Evolutionary conservation across 2,888 invertebrate species (phyloP).

Genomic region (Meliscaeva auricollis): DNA sequence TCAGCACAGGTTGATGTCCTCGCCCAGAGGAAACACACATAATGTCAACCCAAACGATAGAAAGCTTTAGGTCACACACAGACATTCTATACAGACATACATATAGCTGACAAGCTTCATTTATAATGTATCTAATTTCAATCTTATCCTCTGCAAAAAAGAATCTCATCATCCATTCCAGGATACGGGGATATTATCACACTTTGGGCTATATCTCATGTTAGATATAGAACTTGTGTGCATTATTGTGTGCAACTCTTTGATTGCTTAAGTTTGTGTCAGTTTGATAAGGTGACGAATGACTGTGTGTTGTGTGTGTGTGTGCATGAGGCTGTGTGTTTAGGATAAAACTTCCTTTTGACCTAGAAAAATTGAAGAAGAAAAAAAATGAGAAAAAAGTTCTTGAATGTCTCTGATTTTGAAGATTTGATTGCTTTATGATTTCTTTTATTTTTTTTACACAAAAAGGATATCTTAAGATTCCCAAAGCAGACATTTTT

Average conservation of each 20-base stretch:
- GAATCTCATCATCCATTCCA: constrained; percentile 22
- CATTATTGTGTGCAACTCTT: constrained; percentile 12
- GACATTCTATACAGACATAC: neutral
- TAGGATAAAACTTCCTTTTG: constrained; percentile 16
- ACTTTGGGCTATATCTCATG: neutral
- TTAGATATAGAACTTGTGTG: neutral
- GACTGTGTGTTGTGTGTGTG: too few relatives aligned
- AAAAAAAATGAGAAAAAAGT: constrained; percentile 1
- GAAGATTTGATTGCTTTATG: neutral
- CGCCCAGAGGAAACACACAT: constrained; percentile 17
- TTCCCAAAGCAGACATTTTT: too few relatives aligned
- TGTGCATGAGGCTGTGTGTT: too few relatives aligned
- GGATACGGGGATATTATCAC: constrained; percentile 10
- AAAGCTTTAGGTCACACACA: constrained; percentile 13
- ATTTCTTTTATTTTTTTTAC: neutral
- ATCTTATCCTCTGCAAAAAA: constrained; percentile 21
- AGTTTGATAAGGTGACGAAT: neutral
- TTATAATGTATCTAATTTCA: constrained; percentile 51
- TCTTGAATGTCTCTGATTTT: constrained; percentile 4
- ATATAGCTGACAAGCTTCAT: constrained; percentile 24
- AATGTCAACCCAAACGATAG: neutral
- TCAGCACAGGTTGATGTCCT: constrained; percentile 31
- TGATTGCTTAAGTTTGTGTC: constrained; percentile 28
- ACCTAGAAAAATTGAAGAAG: neutral
- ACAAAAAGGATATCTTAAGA: too few relatives aligned